Base-by-base conservation (phyloP, 2,888 invertebrate genomes). In the Xestobium rufovillosum region DNA sequence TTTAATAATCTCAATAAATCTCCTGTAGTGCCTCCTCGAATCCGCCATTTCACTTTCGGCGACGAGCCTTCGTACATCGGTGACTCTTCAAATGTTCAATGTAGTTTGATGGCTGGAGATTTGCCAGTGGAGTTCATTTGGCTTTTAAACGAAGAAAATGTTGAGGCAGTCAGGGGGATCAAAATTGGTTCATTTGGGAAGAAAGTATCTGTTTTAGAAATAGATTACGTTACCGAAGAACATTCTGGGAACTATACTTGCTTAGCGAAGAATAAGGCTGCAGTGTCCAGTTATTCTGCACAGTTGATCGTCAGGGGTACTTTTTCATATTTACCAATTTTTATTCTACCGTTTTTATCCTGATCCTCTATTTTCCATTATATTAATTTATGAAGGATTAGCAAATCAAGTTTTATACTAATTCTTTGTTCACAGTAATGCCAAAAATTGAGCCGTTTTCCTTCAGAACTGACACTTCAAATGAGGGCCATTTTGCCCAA, bases 181-280 rank as follows among this genome's bases (percentile, higher is more conserved):
- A 49, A 58, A 1, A 47, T 52, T 3, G 47, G 59, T 3, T 49
- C 53, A 38, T 51, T 61, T 30, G 63, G 64, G 19, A 57, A 53
- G 49, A 48, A 64, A 74, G 69, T 70, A 45, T 67, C 78, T 44
- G 63, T 78, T 37, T 66, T 85, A 38, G 75, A 74, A 45, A 78
- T 83, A 46, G 77, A 79, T 52, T 71, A 75, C 3, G 77, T 80
- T 26, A 71, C 73, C 37, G 74, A 76, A 25, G 71, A 68, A 44
- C 83, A 85, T 62, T 75, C 80, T 50, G 86, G 85, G 51, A 78
- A 76, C 52, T 86, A 84, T 61, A 76, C 78, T 42, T 86, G 86
- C 65, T 72, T 75, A 55, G 85, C 83, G 35, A 72, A 41, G 14
- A 66, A 66, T 41, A 44, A 35, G 35, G 66, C 62, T 19, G 64